These are phyloP conservation scores for Neosalanx taihuensis DNA, from an alignment of 2,797 vertebrate genomes.

Conservation along the genomic window DNA sequence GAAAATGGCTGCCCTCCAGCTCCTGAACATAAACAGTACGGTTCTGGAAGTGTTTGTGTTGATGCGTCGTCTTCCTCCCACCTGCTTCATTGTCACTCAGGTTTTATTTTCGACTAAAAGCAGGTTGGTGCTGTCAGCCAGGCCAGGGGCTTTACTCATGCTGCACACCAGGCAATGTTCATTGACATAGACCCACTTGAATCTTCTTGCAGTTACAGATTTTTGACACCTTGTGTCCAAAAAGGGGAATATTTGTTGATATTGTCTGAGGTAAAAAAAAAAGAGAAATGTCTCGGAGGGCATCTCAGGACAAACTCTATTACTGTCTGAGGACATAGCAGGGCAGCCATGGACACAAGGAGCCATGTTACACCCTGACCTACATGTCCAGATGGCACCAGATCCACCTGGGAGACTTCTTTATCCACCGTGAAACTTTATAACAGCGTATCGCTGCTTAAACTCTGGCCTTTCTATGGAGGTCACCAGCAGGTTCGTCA, in stretches of 20 bases:
- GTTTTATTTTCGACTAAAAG: conserved; percentile 65
- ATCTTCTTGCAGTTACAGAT: neutral
- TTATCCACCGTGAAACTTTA: conserved; percentile 74
- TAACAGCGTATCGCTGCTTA: conserved; percentile 70
- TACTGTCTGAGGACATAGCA: conserved; percentile 44
- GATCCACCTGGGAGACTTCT: conserved; percentile 67
- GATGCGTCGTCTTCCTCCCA: conserved; percentile 36
- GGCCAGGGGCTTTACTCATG: conserved; percentile 42
- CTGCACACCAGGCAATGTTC: conserved; percentile 45
- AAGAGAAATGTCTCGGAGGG: conserved; percentile 5
- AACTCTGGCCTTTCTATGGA: conserved; percentile 75
- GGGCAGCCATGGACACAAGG: conserved; percentile 56
- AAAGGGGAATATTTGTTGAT: neutral
- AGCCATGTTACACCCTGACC: conserved; percentile 66
- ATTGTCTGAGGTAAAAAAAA: neutral
- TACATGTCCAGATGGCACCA: conserved; percentile 72
- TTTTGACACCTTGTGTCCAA: neutral
- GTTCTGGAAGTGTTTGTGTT: conserved; percentile 41
- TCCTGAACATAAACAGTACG: conserved; percentile 54
- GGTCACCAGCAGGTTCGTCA: conserved; percentile 74
- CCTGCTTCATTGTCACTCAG: conserved; percentile 55
- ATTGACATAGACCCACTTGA: too few species aligned
- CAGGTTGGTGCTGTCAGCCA: conserved; percentile 58
- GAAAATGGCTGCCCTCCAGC: conserved; percentile 64
- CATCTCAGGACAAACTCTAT: conserved; percentile 28